Conservation (phyloP, 2,888 invertebrate genomes). For the Tetheella fluctuosa region DNA sequence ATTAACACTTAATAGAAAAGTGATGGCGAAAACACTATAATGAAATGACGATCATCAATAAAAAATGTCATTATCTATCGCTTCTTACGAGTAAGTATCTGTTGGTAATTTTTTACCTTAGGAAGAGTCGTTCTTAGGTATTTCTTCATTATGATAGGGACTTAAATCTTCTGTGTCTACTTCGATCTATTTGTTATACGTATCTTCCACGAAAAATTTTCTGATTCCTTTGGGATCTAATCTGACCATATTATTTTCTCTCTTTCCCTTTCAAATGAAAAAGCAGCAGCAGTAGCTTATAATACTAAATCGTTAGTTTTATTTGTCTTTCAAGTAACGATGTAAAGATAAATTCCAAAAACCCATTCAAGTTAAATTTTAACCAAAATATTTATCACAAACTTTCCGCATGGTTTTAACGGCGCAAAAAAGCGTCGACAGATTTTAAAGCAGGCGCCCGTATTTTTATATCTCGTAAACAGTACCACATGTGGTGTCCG, state of each 20-base stretch:
- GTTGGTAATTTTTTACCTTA: not conserved
- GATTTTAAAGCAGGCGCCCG: conserved; percentile 5
- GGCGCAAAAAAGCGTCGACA: conserved; percentile 15
- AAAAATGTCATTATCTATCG: conserved; percentile 1
- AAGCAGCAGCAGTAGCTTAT: too few species aligned
- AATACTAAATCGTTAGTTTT: not conserved
- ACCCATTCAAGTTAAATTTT: not conserved
- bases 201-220: too few species aligned
- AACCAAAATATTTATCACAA: conserved; percentile 43
- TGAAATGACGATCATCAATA: not conserved
- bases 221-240: too few species aligned
- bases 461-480: conserved; percentile 53
- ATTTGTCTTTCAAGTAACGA: not conserved
- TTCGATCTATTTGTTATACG: too few species aligned
- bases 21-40: not conserved
- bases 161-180: too few species aligned
- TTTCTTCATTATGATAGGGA: too few species aligned
- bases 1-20: conserved; percentile 5
- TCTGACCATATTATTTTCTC: too few species aligned
- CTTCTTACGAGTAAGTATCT: not conserved
- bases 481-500: conserved; percentile 70
- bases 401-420: conserved; percentile 38
- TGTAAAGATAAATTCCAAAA: too few species aligned
- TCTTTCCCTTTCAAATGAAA: too few species aligned
- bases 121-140: too few species aligned